These are phyloP conservation scores for Apodemia mormo DNA, from an alignment of 2,888 invertebrate genomes.

Conservation along the genomic window DNA sequence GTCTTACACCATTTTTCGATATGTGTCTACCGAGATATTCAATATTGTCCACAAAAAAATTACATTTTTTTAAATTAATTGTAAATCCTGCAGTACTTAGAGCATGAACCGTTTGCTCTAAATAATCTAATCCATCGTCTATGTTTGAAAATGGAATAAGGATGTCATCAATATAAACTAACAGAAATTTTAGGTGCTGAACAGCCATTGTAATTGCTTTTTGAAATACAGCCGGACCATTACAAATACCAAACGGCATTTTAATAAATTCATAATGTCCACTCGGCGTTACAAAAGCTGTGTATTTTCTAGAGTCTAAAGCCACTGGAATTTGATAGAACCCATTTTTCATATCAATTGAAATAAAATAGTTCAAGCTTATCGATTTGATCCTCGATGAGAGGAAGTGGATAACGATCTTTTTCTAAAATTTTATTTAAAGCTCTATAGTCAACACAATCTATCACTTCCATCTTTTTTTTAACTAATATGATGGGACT, in stretches of 20 bases:
- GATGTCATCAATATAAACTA: neutral
- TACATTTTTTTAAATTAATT: neutral
- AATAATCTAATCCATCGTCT: neutral
- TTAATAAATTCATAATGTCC: conserved; percentile 27
- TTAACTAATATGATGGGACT: conserved; percentile 38
- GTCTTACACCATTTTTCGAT: neutral
- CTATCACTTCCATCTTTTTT: conserved; percentile 35
- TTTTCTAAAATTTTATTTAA: neutral
- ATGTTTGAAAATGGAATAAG: neutral
- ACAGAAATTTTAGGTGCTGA: neutral
- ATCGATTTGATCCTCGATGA: conserved; percentile 10
- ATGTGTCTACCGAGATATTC: neutral
- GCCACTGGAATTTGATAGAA: neutral
- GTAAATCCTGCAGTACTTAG: neutral
- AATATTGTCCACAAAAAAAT: neutral
- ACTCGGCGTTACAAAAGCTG: neutral
- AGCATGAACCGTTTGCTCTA: neutral
- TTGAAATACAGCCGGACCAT: neutral
- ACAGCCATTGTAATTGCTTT: neutral
- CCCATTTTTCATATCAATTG: neutral
- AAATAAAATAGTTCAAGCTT: neutral
- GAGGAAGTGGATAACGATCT: neutral
- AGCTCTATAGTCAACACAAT: conserved; percentile 35
- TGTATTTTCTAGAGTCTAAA: neutral
- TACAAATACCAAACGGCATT: conserved; percentile 21